Conservation (phyloP, 2,113 vertebrate genomes). For the Paradoxurus hermaphroditus region DNA sequence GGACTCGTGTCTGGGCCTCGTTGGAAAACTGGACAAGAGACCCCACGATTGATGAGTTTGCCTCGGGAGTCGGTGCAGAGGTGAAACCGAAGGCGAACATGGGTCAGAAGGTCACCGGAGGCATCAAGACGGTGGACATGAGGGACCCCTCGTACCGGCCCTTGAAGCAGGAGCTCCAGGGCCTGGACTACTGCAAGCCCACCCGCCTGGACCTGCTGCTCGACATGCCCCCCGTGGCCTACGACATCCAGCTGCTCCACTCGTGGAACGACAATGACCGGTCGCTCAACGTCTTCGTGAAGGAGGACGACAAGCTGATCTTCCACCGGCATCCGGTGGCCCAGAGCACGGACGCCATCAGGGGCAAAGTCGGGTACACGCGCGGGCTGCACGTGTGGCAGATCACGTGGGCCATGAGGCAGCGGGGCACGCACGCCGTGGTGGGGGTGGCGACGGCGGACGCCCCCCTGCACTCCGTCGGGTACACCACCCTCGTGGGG, state of each 20-base stretch:
- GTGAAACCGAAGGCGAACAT: conserved; percentile 79
- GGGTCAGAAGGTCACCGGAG: conserved; percentile 98
- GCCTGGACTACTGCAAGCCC: conserved; percentile 94
- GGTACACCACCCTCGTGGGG: conserved; percentile 95
- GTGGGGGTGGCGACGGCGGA: conserved; percentile 95
- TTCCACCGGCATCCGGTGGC: conserved; percentile 99
- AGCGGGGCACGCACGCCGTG: conserved; percentile 96
- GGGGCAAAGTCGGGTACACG: conserved; percentile 94
- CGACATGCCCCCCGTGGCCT: conserved; percentile 92
- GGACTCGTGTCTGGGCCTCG: conserved; percentile 39
- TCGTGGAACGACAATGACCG: conserved; percentile 98
- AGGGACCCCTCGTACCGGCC: conserved; percentile 94
- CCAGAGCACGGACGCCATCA: conserved; percentile 97
- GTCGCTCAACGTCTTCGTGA: conserved; percentile 97
- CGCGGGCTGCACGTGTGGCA: conserved; percentile 98
- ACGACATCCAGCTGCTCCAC: conserved; percentile 90
- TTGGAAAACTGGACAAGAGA: conserved; percentile 44
- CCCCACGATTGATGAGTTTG: conserved; percentile 72
- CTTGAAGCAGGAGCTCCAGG: conserved; percentile 93
- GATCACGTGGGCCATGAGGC: conserved; percentile 98
- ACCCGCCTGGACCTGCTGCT: conserved; percentile 94
- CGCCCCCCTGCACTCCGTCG: conserved; percentile 95
- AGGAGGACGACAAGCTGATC: conserved; percentile 96
- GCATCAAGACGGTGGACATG: conserved; percentile 98
- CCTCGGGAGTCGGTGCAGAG: conserved; percentile 41